Evolutionary conservation across 2,797 vertebrate species (phyloP).

Genomic region (Lutjanus campechanus): DNA sequence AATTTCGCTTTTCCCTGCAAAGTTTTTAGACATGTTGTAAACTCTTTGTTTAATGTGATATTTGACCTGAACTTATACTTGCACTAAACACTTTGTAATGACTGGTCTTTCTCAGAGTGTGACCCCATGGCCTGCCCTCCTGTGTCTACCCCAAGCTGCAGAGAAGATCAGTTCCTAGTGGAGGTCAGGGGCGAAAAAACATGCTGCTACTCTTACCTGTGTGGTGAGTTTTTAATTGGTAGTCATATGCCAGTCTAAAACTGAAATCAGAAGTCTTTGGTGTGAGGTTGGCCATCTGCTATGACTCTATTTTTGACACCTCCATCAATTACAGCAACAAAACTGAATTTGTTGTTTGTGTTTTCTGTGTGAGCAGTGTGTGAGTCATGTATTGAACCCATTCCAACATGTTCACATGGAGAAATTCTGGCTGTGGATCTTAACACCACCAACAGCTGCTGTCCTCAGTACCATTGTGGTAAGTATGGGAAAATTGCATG

Average conservation of each 20-base stretch:
- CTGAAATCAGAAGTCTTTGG: background rate
- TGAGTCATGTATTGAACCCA: slow-evolving; percentile 92
- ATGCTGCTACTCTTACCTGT: slow-evolving; percentile 95
- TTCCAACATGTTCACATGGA: slow-evolving; percentile 90
- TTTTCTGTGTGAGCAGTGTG: slow-evolving; percentile 88
- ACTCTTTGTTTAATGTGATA: background rate
- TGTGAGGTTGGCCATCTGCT: background rate
- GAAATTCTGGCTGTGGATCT: slow-evolving; percentile 94
- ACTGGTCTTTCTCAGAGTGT: slow-evolving; percentile 88
- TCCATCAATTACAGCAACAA: slow-evolving; percentile 35
- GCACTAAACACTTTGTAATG: slow-evolving; percentile 29
- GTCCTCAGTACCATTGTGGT: slow-evolving; percentile 95
- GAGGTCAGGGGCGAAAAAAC: slow-evolving; percentile 90
- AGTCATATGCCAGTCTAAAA: slow-evolving; percentile 12
- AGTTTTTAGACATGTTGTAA: background rate
- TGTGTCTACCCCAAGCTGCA: slow-evolving; percentile 87
- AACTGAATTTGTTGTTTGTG: slow-evolving; percentile 39
- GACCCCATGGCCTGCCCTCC: slow-evolving; percentile 90
- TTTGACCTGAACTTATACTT: slow-evolving; percentile 4
- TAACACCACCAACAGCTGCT: slow-evolving; percentile 92
- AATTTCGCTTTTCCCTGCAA: background rate
- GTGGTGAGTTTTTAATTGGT: slow-evolving; percentile 85
- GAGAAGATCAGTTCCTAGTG: slow-evolving; percentile 95
- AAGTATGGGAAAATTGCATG: slow-evolving; percentile 47
- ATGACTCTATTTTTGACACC: background rate